Percentiles rank a stretch among this genome's conserved stretches.
phyloP scores from a whole-genome alignment of 2,113 vertebrate genomes.

The Pteropus alecto region DNA sequence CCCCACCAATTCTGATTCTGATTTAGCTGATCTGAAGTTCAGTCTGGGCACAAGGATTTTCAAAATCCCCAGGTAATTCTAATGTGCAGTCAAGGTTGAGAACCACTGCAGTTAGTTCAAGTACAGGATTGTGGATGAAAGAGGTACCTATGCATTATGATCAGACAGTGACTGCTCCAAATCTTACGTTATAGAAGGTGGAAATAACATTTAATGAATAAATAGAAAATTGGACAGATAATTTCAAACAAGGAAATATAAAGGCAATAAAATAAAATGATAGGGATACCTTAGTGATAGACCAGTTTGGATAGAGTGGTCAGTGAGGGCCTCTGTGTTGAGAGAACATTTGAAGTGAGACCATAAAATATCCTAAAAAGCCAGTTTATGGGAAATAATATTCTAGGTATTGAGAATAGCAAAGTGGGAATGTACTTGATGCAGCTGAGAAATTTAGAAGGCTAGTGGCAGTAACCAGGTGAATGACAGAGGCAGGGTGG shows the following conservation, averaged over 20 bases:
- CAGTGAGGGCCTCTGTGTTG: neutral
- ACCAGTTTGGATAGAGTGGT: neutral
- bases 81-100: neutral
- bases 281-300: neutral
- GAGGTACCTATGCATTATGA: neutral
- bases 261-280: neutral
- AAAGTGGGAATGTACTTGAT: neutral
- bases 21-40: neutral
- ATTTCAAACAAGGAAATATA: neutral
- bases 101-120: neutral
- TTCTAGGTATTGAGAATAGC: neutral
- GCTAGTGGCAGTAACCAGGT: neutral
- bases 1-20: neutral
- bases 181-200: neutral
- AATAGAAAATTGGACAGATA: neutral
- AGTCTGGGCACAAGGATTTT: neutral
- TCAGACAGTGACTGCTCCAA: neutral
- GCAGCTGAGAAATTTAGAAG: neutral
- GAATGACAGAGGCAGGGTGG: neutral
- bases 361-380: neutral
- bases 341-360: neutral
- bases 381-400: neutral
- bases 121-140: neutral
- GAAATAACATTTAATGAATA: neutral
- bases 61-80: neutral